Conservation (phyloP, 2,113 vertebrate genomes). For the Oreochromis niloticus region DNA sequence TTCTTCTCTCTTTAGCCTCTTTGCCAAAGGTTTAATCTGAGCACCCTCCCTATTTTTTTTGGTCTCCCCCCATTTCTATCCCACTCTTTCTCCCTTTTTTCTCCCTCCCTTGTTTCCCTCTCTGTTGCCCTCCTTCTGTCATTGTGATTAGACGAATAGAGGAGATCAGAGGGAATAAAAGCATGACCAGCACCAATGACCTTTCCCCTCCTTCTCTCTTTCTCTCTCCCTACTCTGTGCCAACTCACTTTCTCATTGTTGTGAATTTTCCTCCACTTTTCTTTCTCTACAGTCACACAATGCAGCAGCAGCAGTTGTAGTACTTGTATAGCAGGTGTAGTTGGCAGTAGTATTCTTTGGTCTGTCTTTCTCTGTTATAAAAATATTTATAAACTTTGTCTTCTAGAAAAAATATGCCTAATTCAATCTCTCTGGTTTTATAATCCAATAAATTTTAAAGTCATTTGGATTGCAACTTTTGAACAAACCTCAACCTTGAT, state of each 20-base stretch:
- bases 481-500: background rate
- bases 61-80: background rate
- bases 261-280: background rate
- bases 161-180: conserved; percentile 60
- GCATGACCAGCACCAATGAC: conserved; percentile 33
- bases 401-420: background rate
- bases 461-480: background rate
- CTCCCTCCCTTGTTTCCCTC: background rate
- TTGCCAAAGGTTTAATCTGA: background rate
- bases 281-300: background rate
- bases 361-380: background rate
- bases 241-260: background rate
- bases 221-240: background rate
- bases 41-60: background rate
- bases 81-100: background rate
- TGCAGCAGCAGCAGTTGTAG: background rate
- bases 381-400: background rate
- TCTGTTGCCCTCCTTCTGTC: conserved; percentile 67
- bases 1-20: background rate
- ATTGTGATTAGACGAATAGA: conserved; percentile 53
- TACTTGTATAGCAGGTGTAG: background rate
- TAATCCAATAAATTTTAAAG: background rate
- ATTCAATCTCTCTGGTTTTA: background rate
- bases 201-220: conserved; percentile 26
- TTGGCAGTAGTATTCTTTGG: background rate